A percentile compares a stretch with the other conserved stretches of the same genome.
Evolutionary conservation across 2,113 vertebrate species (phyloP).

Genomic region (Hemiprocne comata): DNA sequence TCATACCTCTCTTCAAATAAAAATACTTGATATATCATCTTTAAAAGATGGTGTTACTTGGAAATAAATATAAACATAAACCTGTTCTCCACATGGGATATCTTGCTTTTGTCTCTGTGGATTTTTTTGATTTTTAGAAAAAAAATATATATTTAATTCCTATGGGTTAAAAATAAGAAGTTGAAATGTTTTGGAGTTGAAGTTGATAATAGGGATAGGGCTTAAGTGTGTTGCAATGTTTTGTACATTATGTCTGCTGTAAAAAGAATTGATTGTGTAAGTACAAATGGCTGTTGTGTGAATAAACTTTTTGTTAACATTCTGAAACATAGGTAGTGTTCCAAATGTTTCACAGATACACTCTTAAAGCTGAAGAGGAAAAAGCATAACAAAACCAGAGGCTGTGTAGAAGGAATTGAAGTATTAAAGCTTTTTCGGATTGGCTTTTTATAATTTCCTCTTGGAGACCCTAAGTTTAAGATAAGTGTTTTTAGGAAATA

Average conservation of each 20-base stretch:
- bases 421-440: neutral
- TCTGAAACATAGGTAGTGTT: constrained; percentile 59
- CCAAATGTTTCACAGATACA: constrained; percentile 37
- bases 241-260: constrained; percentile 74
- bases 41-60: constrained; percentile 61
- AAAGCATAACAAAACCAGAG: neutral
- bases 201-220: constrained; percentile 54
- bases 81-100: constrained; percentile 54
- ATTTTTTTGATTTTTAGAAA: constrained; percentile 31
- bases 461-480: neutral
- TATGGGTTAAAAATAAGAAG: constrained; percentile 56
- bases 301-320: constrained; percentile 78
- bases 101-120: constrained; percentile 62
- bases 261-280: constrained; percentile 74
- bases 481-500: neutral
- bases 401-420: neutral
- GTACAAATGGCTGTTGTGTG: constrained; percentile 70
- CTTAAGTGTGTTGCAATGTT: constrained; percentile 65
- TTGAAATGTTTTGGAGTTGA: constrained; percentile 62
- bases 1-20: constrained; percentile 39
- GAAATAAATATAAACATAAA: constrained; percentile 41
- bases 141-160: constrained; percentile 59
- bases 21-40: constrained; percentile 49
- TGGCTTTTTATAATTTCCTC: neutral
- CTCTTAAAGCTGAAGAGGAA: neutral